A percentile compares a stretch with the other conserved stretches of the same genome.
These are phyloP conservation scores for Lerista edwardsae DNA, from an alignment of 2,797 vertebrate genomes.

Conservation along the genomic window DNA sequence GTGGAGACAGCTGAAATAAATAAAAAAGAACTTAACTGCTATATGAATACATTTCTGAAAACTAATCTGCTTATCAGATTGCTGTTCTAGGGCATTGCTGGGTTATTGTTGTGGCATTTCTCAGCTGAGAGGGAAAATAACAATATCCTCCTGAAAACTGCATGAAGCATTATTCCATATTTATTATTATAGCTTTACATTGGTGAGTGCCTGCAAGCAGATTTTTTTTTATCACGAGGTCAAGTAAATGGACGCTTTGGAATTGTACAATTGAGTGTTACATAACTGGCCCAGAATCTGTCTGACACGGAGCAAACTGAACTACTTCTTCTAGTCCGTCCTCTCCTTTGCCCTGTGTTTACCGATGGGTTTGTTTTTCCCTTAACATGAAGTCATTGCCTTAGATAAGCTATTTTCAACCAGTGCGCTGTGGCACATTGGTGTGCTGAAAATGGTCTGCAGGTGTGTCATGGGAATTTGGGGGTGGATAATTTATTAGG, in stretches of 20 bases:
- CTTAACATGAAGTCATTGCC: not conserved
- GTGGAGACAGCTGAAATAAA: slow-evolving; percentile 54
- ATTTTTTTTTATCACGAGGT: not conserved
- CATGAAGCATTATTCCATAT: slow-evolving; percentile 11
- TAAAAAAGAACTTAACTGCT: slow-evolving; percentile 47
- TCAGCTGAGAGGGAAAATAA: slow-evolving; percentile 21
- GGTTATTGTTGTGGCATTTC: slow-evolving; percentile 7
- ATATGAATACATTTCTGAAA: slow-evolving; percentile 49
- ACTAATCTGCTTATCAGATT: slow-evolving; percentile 54
- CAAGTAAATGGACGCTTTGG: not conserved
- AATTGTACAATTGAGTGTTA: not conserved
- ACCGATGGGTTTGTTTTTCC: not conserved
- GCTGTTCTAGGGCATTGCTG: slow-evolving; percentile 47
- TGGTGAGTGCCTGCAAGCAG: not conserved
- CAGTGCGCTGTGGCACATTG: too few species aligned
- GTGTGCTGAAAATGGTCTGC: not conserved
- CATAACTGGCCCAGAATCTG: not conserved
- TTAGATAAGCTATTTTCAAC: not conserved
- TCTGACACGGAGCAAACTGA: not conserved
- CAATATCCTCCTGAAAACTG: slow-evolving; percentile 8
- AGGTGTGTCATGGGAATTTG: not conserved
- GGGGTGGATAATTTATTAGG: too few species aligned
- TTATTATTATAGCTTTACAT: slow-evolving; percentile 13
- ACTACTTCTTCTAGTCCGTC: not conserved
- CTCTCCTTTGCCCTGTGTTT: not conserved